phyloP scores from a whole-genome alignment of 2,113 vertebrate genomes.

The Bostrychus sinensis region DNA sequence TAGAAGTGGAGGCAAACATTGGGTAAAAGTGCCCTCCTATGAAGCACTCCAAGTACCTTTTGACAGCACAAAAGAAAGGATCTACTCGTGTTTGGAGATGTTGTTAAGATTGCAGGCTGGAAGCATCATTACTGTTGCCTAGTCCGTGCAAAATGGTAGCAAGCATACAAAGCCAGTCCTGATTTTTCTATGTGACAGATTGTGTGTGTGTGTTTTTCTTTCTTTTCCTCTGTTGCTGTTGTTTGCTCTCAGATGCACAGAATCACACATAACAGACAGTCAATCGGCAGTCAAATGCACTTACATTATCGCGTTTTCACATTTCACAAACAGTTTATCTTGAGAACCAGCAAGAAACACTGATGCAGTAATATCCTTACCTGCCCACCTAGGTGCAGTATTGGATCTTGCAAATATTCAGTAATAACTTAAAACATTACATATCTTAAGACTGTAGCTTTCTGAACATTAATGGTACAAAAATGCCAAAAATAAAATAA shows the following conservation, averaged over 20 bases:
- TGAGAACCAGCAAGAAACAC: slow-evolving; percentile 15
- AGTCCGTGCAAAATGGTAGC: slow-evolving; percentile 57
- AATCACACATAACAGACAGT: slow-evolving; percentile 41
- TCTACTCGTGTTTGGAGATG: slow-evolving; percentile 36
- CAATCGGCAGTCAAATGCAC: slow-evolving; percentile 11
- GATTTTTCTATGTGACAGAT: slow-evolving; percentile 64
- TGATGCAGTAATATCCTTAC: slow-evolving; percentile 24
- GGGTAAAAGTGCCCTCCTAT: slow-evolving; percentile 35
- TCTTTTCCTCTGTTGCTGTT: slow-evolving; percentile 38
- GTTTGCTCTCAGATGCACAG: slow-evolving; percentile 57
- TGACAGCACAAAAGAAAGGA: slow-evolving; percentile 43
- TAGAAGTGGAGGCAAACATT: slow-evolving; percentile 24
- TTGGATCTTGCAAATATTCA: slow-evolving; percentile 27
- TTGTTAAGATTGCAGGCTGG: slow-evolving; percentile 50
- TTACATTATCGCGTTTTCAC: slow-evolving; percentile 24
- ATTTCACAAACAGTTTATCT: slow-evolving; percentile 14
- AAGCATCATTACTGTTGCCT: slow-evolving; percentile 39
- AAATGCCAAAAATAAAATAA: too few species aligned
- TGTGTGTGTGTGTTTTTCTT: slow-evolving; percentile 29
- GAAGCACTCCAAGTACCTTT: slow-evolving; percentile 27
- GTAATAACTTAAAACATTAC: too few species aligned
- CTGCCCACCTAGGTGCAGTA: slow-evolving; percentile 29
- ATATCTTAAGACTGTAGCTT: too few species aligned
- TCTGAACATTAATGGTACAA: too few species aligned
- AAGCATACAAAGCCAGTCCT: slow-evolving; percentile 53